These are phyloP conservation scores for Melanocharis versteri DNA, from an alignment of 2,113 vertebrate genomes.

Conservation along the genomic window DNA sequence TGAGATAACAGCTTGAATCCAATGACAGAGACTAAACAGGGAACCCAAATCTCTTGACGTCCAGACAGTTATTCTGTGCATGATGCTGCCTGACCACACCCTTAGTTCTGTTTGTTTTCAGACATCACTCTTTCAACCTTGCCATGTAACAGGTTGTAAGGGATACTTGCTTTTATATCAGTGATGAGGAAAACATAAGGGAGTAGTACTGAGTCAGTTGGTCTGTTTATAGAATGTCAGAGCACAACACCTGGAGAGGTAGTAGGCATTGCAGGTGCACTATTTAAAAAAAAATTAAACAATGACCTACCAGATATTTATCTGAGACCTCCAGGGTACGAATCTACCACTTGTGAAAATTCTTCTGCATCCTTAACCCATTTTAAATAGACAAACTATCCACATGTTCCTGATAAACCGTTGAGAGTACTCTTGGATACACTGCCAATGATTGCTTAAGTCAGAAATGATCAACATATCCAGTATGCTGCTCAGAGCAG, in stretches of 20 bases:
- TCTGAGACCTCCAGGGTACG: not conserved
- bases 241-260: not conserved
- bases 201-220: not conserved
- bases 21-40: not conserved
- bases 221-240: not conserved
- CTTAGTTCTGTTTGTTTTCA: not conserved
- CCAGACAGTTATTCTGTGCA: not conserved
- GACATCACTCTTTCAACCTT: not conserved
- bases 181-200: not conserved
- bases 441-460: not conserved
- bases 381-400: not conserved
- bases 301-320: not conserved
- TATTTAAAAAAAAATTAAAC: not conserved
- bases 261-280: not conserved
- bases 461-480: not conserved
- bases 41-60: not conserved
- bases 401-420: not conserved
- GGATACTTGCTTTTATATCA: not conserved
- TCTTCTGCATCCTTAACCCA: not conserved
- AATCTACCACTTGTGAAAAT: not conserved
- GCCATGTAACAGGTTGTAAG: not conserved
- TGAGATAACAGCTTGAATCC: not conserved
- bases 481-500: not conserved
- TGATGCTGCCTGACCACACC: not conserved
- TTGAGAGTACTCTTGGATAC: not conserved